These are phyloP conservation scores for Hydrochoerus hydrochaeris DNA, from an alignment of 2,113 vertebrate species.

Conservation along the genomic window DNA sequence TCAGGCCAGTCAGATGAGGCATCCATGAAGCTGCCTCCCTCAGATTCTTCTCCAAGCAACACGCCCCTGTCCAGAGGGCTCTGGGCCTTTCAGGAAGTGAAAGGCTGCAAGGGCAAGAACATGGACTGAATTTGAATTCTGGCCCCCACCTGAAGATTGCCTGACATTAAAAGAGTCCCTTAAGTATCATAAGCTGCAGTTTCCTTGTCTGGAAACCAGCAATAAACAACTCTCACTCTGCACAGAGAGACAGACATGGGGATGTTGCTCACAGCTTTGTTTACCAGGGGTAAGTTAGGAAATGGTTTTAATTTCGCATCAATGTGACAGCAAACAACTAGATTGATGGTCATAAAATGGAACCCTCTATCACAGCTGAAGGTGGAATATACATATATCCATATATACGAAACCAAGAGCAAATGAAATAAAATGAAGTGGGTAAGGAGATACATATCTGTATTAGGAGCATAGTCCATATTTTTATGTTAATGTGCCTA, in stretches of 20 bases:
- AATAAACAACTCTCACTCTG: neutral
- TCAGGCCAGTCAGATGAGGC: too few relatives aligned
- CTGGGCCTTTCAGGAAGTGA: neutral
- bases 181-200: neutral
- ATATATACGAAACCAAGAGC: neutral
- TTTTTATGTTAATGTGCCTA: neutral
- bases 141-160: neutral
- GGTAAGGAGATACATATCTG: neutral
- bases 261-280: neutral
- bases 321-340: neutral
- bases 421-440: neutral
- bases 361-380: neutral
- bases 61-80: neutral
- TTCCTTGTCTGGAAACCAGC: neutral
- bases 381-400: neutral
- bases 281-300: neutral
- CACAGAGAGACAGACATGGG: neutral
- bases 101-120: neutral
- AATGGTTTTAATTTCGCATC: neutral
- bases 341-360: neutral
- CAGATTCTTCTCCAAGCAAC: neutral
- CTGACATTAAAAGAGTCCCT: neutral
- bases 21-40: neutral
- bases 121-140: neutral
- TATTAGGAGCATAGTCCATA: neutral